These are phyloP conservation scores for Mohoua ochrocephala DNA, from an alignment of 2,113 vertebrate genomes.

Conservation along the genomic window DNA sequence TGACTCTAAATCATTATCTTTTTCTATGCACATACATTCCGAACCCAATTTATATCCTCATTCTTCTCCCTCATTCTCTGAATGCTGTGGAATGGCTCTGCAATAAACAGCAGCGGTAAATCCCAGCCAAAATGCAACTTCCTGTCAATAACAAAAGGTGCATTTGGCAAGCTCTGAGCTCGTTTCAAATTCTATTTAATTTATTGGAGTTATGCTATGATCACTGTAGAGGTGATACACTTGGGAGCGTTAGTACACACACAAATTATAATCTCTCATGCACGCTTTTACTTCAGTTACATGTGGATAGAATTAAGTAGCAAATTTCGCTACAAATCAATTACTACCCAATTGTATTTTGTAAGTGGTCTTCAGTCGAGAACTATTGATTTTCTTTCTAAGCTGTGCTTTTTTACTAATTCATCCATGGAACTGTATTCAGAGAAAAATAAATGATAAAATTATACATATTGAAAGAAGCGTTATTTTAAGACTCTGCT, in stretches of 20 bases:
- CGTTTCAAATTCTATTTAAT: constrained; percentile 13
- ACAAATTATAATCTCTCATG: constrained; percentile 17
- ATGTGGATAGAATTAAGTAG: constrained; percentile 30
- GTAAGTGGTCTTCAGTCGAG: neutral
- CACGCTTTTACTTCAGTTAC: constrained; percentile 27
- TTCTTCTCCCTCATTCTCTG: neutral
- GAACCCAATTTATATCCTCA: neutral
- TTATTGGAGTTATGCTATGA: neutral
- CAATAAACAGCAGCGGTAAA: neutral
- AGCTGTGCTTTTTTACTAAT: constrained; percentile 41
- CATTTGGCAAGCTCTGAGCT: neutral
- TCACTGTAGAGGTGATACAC: neutral
- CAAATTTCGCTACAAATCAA: constrained; percentile 36
- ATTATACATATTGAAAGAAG: constrained; percentile 50
- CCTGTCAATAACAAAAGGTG: neutral
- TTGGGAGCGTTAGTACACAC: constrained; percentile 15
- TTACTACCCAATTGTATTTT: constrained; percentile 14
- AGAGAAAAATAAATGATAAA: constrained; percentile 28
- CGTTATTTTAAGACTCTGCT: constrained; percentile 33
- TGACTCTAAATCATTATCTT: neutral
- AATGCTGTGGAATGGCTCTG: neutral
- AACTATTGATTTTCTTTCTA: constrained; percentile 48
- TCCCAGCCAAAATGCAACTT: neutral
- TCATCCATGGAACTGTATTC: constrained; percentile 18
- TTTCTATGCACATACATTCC: neutral